A percentile compares a stretch with the other conserved stretches of the same genome.
Evolutionary conservation across 2,797 vertebrate genomes (phyloP).

Genomic region (Eurystomus glaucurus): DNA sequence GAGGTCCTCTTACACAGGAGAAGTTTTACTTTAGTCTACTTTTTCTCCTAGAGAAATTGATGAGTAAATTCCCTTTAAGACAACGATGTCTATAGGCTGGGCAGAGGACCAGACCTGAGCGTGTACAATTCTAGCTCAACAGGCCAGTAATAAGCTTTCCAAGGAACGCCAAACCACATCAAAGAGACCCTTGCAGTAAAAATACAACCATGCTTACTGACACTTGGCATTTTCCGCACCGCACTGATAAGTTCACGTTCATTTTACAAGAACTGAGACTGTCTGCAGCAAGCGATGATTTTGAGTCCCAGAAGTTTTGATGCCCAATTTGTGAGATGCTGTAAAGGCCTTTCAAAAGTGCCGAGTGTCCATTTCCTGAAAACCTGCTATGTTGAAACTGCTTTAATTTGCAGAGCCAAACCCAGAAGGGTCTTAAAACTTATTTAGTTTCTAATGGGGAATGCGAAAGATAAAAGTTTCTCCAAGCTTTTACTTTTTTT

Average conservation of each 20-base stretch:
- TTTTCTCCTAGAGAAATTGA: constrained; percentile 23
- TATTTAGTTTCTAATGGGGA: background rate
- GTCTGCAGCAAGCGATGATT: background rate
- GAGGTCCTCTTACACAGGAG: background rate
- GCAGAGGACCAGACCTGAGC: background rate
- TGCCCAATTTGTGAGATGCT: background rate
- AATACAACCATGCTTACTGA: background rate
- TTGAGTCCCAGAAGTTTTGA: background rate
- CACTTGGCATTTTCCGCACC: accelerated
- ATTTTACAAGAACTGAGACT: background rate
- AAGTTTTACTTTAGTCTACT: background rate
- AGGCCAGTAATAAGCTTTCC: background rate
- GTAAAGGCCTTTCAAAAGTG: background rate
- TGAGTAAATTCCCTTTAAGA: background rate
- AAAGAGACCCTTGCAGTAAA: background rate
- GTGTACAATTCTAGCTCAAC: background rate
- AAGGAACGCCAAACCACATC: background rate
- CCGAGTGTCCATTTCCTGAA: background rate
- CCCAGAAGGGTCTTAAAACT: background rate
- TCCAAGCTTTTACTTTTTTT: background rate
- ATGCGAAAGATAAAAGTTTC: background rate
- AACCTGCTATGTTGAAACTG: background rate
- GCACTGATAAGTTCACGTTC: accelerated
- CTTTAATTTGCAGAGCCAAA: background rate
- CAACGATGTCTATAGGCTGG: constrained; percentile 8